phyloP scores from a whole-genome alignment of 2,113 vertebrate species.

The Hippocampus barbouri region DNA sequence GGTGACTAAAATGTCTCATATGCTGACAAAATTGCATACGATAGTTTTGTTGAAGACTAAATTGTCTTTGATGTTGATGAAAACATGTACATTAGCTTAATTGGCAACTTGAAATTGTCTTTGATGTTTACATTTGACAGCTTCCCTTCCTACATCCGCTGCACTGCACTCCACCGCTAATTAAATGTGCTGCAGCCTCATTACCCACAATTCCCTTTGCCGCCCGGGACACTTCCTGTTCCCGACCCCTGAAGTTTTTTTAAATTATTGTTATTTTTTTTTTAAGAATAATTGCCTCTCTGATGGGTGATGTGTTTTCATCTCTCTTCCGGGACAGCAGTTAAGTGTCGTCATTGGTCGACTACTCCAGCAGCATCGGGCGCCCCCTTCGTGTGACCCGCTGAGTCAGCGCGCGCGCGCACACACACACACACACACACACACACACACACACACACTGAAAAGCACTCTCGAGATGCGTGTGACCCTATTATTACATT shows the following conservation, averaged over 20 bases:
- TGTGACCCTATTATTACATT: not conserved
- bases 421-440: not conserved
- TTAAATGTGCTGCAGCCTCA: conserved; percentile 4
- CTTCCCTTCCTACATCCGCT: not conserved
- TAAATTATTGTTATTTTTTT: not conserved
- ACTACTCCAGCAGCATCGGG: not conserved
- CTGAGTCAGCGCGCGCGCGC: not conserved
- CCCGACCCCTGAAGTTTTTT: not conserved
- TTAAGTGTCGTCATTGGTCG: not conserved
- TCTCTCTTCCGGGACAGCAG: not conserved
- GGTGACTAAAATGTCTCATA: not conserved
- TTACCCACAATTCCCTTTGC: conserved; percentile 4
- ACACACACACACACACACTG: not conserved
- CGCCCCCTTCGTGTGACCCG: not conserved
- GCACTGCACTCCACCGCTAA: not conserved
- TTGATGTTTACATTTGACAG: not conserved
- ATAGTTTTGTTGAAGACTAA: not conserved
- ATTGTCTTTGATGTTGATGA: not conserved
- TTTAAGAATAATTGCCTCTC: conserved; percentile 5
- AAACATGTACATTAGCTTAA: not conserved
- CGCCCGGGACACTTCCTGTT: conserved; percentile 3
- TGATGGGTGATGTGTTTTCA: not conserved
- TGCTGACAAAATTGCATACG: not conserved
- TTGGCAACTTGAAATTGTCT: not conserved
- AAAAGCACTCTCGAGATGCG: not conserved